Conservation (phyloP, 2,113 vertebrate genomes). For the Catharus fuscescens region DNA sequence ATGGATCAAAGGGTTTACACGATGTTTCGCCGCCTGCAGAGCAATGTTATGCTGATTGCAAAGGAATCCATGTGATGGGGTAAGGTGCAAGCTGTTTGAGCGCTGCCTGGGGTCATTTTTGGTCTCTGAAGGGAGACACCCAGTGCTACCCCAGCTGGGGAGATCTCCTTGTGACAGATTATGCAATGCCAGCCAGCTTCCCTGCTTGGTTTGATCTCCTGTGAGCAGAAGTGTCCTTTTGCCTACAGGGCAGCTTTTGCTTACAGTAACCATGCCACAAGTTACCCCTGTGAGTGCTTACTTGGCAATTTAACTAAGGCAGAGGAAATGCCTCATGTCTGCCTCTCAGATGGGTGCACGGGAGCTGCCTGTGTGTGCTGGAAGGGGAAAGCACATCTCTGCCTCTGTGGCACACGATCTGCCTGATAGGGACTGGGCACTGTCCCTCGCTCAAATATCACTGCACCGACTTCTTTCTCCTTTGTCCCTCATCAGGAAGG, state of each 20-base stretch:
- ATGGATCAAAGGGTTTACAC: constrained; percentile 51
- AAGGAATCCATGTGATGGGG: constrained; percentile 52
- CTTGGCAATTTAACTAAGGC: background rate
- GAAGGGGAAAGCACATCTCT: background rate
- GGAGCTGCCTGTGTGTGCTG: background rate
- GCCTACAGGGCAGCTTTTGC: background rate
- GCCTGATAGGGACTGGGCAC: background rate
- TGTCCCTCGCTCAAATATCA: background rate
- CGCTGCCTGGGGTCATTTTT: constrained; percentile 4
- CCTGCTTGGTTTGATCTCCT: background rate
- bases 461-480: background rate
- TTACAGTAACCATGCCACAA: background rate
- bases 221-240: background rate
- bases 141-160: background rate
- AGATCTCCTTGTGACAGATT: background rate
- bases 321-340: background rate
- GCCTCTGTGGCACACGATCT: background rate
- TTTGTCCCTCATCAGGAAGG: background rate
- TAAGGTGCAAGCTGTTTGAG: constrained; percentile 27
- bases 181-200: background rate
- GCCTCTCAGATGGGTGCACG: background rate
- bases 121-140: background rate
- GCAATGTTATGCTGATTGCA: constrained; percentile 48
- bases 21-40: constrained; percentile 21
- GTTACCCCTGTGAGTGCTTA: background rate